Evolutionary conservation across 2,888 invertebrate species (phyloP), one percentile per base, ranked within the genome.

Genomic region (Pasiphila rectangulata): DNA sequence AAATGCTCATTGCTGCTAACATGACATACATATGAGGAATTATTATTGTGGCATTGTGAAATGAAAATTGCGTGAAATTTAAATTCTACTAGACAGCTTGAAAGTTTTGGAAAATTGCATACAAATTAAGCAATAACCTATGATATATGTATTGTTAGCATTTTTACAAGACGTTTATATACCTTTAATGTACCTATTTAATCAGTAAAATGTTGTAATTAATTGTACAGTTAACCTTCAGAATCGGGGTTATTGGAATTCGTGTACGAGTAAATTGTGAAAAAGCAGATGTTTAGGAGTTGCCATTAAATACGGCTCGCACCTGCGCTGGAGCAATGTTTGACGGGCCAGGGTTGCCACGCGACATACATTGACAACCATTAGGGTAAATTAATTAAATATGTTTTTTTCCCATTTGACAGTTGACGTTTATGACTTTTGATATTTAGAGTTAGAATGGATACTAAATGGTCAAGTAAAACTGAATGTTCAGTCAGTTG

Each of bases 1-100:
- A 84, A 76, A 79, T 73, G 78, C 70, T 79, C 79, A 81, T 79
- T 79, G 78, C 78, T 66, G 70, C 71, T 69, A 68, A 75, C 81
- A 82, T 81, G 83, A 79, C 84, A 83, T 83, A 79, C 84, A 83
- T 83, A 76, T 74, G 79, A 78, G 73, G 79, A 85, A 84, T 49
- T 29, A 44, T 85, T 80, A 85, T 84, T 79, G 72, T 63, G 59
- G 66, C 67, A 69, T 76, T 79, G 76, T 78, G 69, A 65, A 70
- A 74, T 76, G 69, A 64, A 74, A 76, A 68, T 63, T 73, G 68
- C 68, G 61, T 64, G 62, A 66, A 63, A 46, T 42, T 38, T 2
- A n/a, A 41, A 30, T 41, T 39, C 12, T 39, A 34, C 27, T 19
- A 37, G 4, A 25, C 41, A 15, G 51, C 46, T 53, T 54, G 41